A percentile compares a stretch with the other conserved stretches of the same genome.
These are phyloP conservation scores for Motacilla tschutschensis DNA, from an alignment of 2,113 vertebrate species.

Conservation along the genomic window DNA sequence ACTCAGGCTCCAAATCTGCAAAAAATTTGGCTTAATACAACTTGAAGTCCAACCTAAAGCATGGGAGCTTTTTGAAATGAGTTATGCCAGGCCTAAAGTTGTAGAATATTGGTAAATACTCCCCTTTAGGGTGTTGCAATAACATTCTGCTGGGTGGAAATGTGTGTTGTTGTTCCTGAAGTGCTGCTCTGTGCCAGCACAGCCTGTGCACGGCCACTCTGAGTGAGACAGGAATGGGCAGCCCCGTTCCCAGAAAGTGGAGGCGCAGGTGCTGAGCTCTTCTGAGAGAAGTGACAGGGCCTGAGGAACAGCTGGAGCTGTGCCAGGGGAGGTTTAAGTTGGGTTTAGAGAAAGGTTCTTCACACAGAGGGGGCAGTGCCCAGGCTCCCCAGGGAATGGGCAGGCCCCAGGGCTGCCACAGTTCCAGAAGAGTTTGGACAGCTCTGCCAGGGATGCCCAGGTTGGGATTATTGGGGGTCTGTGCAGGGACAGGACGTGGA, in stretches of 20 bases:
- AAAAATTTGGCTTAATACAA: background rate
- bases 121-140: background rate
- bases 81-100: background rate
- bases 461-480: background rate
- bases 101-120: background rate
- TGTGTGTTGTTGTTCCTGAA: rapidly evolving
- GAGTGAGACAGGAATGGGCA: background rate
- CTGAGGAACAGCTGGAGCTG: background rate
- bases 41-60: background rate
- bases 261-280: background rate
- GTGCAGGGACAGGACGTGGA: rapidly evolving
- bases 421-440: background rate
- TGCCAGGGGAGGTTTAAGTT: rapidly evolving
- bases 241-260: rapidly evolving
- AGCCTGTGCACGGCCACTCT: rapidly evolving
- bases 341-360: background rate
- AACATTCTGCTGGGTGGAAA: background rate
- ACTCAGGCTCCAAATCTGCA: background rate
- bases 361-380: background rate
- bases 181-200: background rate
- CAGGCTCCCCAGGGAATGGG: background rate
- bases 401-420: background rate
- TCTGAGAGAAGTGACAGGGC: background rate
- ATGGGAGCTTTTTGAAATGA: background rate
- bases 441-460: rapidly evolving